Evolutionary conservation across 2,113 vertebrate genomes (phyloP).

Genomic region (Ictidomys tridecemlineatus): DNA sequence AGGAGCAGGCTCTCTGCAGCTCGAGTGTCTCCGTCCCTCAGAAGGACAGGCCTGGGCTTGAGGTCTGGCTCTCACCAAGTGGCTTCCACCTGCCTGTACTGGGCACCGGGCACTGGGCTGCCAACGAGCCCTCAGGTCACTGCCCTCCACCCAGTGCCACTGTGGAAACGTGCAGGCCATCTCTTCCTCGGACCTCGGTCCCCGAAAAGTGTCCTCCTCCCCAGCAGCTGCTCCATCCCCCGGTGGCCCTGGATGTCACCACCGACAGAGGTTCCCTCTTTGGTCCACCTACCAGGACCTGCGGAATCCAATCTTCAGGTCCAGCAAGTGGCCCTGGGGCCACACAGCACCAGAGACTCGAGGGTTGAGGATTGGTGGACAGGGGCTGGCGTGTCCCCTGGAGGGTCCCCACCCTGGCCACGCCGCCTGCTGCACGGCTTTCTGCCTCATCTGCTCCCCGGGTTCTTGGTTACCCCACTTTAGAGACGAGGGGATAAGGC

Average conservation of each 20-base stretch:
- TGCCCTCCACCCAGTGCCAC: neutral
- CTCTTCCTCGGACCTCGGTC: neutral
- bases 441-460: neutral
- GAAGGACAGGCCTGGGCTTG: neutral
- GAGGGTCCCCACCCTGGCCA: neutral
- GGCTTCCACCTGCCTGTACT: neutral
- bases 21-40: neutral
- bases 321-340: neutral
- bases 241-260: neutral
- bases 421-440: neutral
- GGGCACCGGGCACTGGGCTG: neutral
- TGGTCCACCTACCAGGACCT: neutral
- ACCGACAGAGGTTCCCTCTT: neutral
- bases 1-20: neutral
- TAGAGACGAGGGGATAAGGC: neutral
- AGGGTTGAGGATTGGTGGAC: too few relatives aligned
- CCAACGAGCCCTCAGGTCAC: fast-evolving
- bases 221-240: neutral
- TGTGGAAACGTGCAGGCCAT: too few relatives aligned
- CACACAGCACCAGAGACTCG: neutral
- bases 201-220: neutral
- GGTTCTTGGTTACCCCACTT: neutral
- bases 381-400: too few relatives aligned
- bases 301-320: neutral
- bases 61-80: neutral